Conservation (phyloP, 2,797 vertebrate genomes). For the Cyprinodon diabolis region DNA sequence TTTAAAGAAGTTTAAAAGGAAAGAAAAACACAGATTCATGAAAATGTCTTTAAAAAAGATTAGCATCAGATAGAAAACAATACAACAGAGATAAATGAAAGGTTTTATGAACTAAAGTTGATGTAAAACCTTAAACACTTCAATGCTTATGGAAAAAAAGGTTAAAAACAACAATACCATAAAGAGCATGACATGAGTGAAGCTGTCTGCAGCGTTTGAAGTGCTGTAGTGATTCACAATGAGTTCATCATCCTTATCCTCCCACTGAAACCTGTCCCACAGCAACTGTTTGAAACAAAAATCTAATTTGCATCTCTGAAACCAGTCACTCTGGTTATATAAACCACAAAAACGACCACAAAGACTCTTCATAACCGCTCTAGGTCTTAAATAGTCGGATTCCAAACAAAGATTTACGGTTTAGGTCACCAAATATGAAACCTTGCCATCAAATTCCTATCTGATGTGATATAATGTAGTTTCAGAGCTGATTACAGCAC, state of each 20-base stretch:
- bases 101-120: neutral
- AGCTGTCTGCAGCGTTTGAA: neutral
- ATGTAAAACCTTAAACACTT: neutral
- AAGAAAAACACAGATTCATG: too few species aligned
- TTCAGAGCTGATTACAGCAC: neutral
- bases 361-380: neutral
- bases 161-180: too few species aligned
- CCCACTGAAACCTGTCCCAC: conserved; percentile 52
- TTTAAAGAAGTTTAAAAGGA: too few species aligned
- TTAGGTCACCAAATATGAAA: neutral
- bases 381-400: neutral
- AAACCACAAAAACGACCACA: conserved; percentile 15
- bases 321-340: conserved; percentile 37
- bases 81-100: neutral
- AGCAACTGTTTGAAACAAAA: conserved; percentile 26
- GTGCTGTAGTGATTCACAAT: conserved; percentile 32
- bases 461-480: neutral
- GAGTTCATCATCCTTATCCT: conserved; percentile 24
- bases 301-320: conserved; percentile 19
- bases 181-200: neutral
- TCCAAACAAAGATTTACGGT: neutral
- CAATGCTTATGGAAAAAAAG: neutral
- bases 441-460: neutral
- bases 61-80: neutral
- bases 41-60: neutral